Conservation (phyloP, 2,113 vertebrate species). For the Crocuta crocuta region DNA sequence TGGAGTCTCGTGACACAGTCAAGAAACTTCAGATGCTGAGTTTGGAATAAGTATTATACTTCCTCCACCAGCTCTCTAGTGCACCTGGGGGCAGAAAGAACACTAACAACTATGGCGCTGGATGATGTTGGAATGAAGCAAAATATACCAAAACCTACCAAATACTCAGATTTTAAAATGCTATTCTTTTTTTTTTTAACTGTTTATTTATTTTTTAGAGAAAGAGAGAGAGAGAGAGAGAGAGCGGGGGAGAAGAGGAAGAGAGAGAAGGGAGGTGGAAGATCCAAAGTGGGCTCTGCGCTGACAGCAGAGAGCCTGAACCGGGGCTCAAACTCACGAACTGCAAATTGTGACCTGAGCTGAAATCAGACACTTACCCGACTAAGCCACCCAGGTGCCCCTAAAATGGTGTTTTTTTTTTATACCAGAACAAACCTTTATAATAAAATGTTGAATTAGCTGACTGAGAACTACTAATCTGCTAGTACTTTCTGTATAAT, state of each 20-base stretch:
- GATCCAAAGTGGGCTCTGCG: no score
- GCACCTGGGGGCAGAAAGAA: background rate
- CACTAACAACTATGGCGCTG: background rate
- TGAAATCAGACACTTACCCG: no score
- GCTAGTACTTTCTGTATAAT: background rate
- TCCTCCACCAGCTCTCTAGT: background rate
- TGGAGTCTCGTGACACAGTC: background rate
- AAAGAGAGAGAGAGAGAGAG: no score
- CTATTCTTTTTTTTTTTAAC: no score
- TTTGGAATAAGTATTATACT: slow-evolving; percentile 37
- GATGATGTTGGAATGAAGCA: background rate
- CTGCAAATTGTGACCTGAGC: no score
- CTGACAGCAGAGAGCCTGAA: no score
- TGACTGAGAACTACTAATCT: background rate
- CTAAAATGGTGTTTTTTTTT: background rate
- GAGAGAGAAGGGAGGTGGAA: no score
- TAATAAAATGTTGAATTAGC: slow-evolving; percentile 37
- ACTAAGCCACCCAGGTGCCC: no score
- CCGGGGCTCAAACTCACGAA: no score
- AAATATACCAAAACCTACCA: slow-evolving; percentile 34
- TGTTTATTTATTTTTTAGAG: no score
- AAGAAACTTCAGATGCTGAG: slow-evolving; percentile 29
- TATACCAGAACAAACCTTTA: background rate
- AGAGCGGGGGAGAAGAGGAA: no score
- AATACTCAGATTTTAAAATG: slow-evolving; percentile 33